Evolutionary conservation across 2,113 vertebrate species (phyloP).

Genomic region (Asarcornis scutulata): DNA sequence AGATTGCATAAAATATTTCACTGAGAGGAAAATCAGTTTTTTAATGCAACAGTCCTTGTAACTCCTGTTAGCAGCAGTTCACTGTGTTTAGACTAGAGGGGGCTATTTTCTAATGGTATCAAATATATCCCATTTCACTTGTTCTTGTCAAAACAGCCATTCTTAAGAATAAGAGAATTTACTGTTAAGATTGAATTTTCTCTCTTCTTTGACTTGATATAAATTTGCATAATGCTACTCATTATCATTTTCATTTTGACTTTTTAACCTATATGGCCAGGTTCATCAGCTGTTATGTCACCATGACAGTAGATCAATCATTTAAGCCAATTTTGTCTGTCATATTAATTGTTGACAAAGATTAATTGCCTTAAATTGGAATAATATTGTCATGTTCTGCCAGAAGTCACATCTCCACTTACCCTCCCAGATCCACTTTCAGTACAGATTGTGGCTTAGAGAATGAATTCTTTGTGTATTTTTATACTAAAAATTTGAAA

Average conservation of each 20-base stretch:
- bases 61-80: background rate
- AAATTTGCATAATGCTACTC: background rate
- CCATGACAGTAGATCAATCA: constrained; percentile 26
- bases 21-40: background rate
- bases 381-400: background rate
- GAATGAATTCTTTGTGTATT: background rate
- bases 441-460: background rate
- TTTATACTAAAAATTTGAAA: background rate
- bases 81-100: background rate
- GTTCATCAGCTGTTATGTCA: constrained; percentile 19
- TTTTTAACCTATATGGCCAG: background rate
- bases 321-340: constrained; percentile 51
- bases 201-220: background rate
- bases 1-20: background rate
- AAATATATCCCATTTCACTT: background rate
- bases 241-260: background rate
- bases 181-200: background rate
- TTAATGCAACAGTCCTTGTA: background rate
- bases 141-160: background rate
- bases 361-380: constrained; percentile 5
- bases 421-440: background rate
- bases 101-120: background rate
- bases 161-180: background rate
- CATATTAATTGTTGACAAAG: constrained; percentile 39
- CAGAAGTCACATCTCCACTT: background rate